These are phyloP conservation scores for Daboia siamensis DNA, from an alignment of 2,113 vertebrate species.

Conservation along the genomic window DNA sequence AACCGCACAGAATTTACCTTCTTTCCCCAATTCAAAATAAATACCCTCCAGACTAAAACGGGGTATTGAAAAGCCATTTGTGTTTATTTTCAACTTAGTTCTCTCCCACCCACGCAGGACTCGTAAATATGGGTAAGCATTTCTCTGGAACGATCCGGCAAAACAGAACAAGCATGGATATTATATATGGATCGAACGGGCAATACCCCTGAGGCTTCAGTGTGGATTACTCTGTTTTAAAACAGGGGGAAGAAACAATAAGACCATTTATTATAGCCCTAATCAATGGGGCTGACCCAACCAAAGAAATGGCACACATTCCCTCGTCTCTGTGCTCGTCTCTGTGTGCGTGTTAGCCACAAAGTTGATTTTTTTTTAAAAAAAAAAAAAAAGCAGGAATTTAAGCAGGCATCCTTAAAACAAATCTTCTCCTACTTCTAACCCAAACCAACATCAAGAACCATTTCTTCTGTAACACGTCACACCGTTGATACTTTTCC, in stretches of 20 bases:
- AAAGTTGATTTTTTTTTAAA: neutral
- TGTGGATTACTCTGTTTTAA: constrained; percentile 4
- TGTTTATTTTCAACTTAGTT: neutral
- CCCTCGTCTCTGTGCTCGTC: neutral
- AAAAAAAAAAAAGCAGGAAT: constrained; percentile 29
- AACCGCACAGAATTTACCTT: too few species aligned
- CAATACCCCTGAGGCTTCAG: neutral
- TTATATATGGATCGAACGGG: constrained; percentile 12
- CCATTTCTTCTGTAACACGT: neutral
- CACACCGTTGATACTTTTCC: too few species aligned
- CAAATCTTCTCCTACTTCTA: constrained; percentile 11
- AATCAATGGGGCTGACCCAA: neutral
- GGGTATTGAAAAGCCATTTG: neutral
- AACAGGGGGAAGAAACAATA: constrained; percentile 31
- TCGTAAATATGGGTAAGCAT: neutral
- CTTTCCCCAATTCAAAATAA: neutral
- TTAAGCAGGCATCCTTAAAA: constrained; percentile 24
- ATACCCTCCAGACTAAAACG: neutral
- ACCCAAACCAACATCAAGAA: neutral
- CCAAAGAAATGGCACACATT: constrained; percentile 48
- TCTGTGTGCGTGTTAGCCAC: constrained; percentile 1
- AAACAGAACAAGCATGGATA: neutral
- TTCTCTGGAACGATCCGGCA: neutral
- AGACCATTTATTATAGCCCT: constrained; percentile 9
- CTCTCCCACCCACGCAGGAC: neutral